Evolutionary conservation across 2,888 invertebrate species (phyloP).

Genomic region (Hydroisotoma schaefferi): DNA sequence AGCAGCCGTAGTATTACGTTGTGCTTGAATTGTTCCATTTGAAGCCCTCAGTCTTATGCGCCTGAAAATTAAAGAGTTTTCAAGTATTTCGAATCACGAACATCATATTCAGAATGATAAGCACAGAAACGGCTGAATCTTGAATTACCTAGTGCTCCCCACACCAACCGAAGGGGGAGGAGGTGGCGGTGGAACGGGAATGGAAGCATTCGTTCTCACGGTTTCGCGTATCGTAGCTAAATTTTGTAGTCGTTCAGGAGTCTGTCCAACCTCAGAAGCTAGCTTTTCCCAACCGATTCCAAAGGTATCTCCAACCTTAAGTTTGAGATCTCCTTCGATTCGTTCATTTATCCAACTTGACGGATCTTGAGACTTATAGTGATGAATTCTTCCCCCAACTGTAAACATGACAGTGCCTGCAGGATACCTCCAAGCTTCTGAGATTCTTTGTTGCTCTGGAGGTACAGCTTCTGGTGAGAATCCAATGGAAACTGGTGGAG

Average conservation of each 20-base stretch:
- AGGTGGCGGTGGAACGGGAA: background rate
- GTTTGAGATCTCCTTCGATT: conserved; percentile 48
- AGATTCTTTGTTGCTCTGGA: conserved; percentile 1
- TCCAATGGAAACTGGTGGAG: conserved; percentile 33
- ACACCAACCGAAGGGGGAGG: background rate
- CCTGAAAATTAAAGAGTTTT: background rate
- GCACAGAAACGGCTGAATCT: no score
- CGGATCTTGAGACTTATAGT: conserved; percentile 53
- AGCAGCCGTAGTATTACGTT: background rate
- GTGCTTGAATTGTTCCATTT: background rate
- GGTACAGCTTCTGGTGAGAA: conserved; percentile 14
- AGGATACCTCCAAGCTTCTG: conserved; percentile 33
- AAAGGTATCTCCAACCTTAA: conserved; percentile 52
- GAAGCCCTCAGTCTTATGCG: background rate
- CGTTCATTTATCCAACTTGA: conserved; percentile 53
- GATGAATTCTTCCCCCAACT: conserved; percentile 53
- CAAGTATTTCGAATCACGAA: no score
- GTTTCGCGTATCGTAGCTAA: conserved; percentile 3
- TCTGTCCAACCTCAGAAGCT: background rate
- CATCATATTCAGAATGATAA: no score
- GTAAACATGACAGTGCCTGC: conserved; percentile 30
- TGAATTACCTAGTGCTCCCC: background rate
- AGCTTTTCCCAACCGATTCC: conserved; percentile 51
- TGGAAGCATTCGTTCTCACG: background rate
- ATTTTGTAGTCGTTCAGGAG: conserved; percentile 44